Conservation (phyloP, 2,797 vertebrate genomes). For the Brotula barbata region DNA sequence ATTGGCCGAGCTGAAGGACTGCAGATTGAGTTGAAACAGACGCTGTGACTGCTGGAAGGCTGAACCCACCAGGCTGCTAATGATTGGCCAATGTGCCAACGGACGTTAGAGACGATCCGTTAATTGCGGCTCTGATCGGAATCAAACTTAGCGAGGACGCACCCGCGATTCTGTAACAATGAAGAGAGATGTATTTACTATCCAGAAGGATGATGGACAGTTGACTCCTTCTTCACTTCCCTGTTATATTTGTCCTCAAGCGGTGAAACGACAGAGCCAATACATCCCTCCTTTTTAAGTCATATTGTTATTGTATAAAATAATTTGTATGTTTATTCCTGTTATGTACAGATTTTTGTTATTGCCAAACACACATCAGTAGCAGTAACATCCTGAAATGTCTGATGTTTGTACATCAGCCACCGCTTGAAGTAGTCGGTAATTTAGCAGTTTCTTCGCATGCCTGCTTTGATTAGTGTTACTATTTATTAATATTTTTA, state of each 20-base stretch:
- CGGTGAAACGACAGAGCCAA: conserved; percentile 25
- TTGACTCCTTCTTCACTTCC: not conserved
- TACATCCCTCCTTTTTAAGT: conserved; percentile 13
- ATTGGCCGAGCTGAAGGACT: conserved; percentile 6
- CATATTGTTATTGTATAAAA: conserved; percentile 65
- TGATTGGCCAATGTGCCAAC: conserved; percentile 51
- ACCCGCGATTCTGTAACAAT: conserved; percentile 37
- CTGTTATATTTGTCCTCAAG: not conserved
- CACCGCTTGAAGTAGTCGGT: conserved; percentile 48
- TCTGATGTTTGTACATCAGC: conserved; percentile 46
- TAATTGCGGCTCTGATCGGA: conserved; percentile 14
- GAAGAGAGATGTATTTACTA: conserved; percentile 44
- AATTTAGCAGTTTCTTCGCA: conserved; percentile 65
- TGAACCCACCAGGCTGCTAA: conserved; percentile 40
- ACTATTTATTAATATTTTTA: conserved; percentile 73
- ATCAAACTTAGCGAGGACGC: conserved; percentile 1
- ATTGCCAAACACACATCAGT: conserved; percentile 60
- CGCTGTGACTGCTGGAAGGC: conserved; percentile 44
- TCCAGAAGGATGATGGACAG: conserved; percentile 18
- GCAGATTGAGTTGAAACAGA: conserved; percentile 16
- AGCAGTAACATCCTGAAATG: conserved; percentile 34
- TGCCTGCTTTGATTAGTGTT: conserved; percentile 55
- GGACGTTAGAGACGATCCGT: conserved; percentile 33
- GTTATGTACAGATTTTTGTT: conserved; percentile 63
- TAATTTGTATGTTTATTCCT: conserved; percentile 41